phyloP scores from a whole-genome alignment of 2,113 vertebrate genomes.

The Condylura cristata region DNA sequence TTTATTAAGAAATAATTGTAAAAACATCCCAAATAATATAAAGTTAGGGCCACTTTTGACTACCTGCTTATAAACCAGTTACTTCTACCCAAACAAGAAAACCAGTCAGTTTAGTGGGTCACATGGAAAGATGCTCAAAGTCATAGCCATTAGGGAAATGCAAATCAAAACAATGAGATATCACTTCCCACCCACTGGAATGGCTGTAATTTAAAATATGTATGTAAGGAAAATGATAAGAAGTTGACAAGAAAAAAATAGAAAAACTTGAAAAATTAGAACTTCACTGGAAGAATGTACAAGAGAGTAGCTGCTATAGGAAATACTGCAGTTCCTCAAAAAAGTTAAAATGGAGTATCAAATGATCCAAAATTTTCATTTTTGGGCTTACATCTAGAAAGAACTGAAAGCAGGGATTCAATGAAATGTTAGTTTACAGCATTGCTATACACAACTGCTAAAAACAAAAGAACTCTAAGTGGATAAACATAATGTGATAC shows the following conservation, averaged over 20 bases:
- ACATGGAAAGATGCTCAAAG: not conserved
- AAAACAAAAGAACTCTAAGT: not conserved
- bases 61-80: slow-evolving; percentile 1
- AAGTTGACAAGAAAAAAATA: not conserved
- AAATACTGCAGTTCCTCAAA: not conserved
- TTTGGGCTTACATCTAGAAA: no score
- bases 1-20: slow-evolving; percentile 11
- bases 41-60: not conserved
- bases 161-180: not conserved
- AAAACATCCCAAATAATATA: not conserved
- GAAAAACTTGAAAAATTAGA: not conserved
- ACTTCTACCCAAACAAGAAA: not conserved
- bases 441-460: not conserved
- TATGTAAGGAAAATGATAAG: not conserved
- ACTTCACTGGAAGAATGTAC: not conserved
- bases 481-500: not conserved
- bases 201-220: not conserved
- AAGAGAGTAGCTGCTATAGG: not conserved
- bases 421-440: not conserved
- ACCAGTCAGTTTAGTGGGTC: not conserved
- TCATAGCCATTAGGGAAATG: not conserved
- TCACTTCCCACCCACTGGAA: not conserved
- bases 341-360: not conserved
- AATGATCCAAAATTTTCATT: not conserved
- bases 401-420: no score